Percentiles rank a stretch among this genome's conserved stretches.
These are phyloP conservation scores for Allophyes oxyacanthae DNA, from an alignment of 2,888 invertebrate species.

Conservation along the genomic window DNA sequence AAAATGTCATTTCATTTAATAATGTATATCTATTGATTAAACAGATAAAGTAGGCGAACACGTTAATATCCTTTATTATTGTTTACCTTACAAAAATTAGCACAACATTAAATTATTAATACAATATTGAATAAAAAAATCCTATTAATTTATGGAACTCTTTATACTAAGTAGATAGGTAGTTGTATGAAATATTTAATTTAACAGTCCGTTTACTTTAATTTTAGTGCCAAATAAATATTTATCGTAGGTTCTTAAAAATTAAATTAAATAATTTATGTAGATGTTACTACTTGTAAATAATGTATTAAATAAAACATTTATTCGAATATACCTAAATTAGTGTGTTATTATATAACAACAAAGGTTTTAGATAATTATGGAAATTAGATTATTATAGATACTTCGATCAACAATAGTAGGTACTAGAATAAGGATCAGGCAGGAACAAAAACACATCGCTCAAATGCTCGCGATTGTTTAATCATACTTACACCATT, in stretches of 20 bases:
- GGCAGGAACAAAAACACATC: too few species aligned
- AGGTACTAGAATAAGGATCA: too few species aligned
- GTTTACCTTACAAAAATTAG: slow-evolving; percentile 38
- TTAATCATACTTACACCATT: too few species aligned
- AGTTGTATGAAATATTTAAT: slow-evolving; percentile 57
- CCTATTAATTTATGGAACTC: slow-evolving; percentile 55
- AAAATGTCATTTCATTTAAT: slow-evolving; percentile 10
- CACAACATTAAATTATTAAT: slow-evolving; percentile 50
- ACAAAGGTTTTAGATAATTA: slow-evolving; percentile 46
- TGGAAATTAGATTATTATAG: slow-evolving; percentile 41
- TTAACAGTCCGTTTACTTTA: slow-evolving; percentile 52
- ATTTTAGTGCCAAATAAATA: slow-evolving; percentile 67
- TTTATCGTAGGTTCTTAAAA: slow-evolving; percentile 56
- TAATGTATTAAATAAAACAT: slow-evolving; percentile 42
- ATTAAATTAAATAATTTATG: slow-evolving; percentile 54
- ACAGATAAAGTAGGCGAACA: slow-evolving; percentile 4
- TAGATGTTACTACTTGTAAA: slow-evolving; percentile 52
- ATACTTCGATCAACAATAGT: too few species aligned
- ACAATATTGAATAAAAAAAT: slow-evolving; percentile 32
- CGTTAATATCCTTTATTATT: slow-evolving; percentile 35
- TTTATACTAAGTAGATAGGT: slow-evolving; percentile 59
- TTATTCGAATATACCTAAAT: slow-evolving; percentile 49
- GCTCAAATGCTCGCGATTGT: too few species aligned
- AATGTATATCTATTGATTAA: slow-evolving; percentile 15
- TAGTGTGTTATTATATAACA: slow-evolving; percentile 50